phyloP scores from a whole-genome alignment of 2,888 invertebrate species.

The Catocala sponsa region DNA sequence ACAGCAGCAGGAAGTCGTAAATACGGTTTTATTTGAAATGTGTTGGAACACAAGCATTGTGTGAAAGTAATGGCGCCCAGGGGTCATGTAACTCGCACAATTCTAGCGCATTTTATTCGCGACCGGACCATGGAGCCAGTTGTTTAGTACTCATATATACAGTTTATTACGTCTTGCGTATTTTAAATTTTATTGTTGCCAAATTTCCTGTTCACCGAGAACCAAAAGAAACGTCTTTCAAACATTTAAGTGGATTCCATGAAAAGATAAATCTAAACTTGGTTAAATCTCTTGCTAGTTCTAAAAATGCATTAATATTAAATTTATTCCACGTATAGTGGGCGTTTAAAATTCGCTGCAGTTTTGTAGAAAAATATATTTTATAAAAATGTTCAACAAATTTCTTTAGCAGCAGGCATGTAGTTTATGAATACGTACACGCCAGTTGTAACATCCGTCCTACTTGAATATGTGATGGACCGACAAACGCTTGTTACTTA shows the following conservation, averaged over 20 bases:
- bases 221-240: conserved; percentile 1
- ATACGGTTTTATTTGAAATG: conserved; percentile 78
- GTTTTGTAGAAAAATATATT: conserved; percentile 30
- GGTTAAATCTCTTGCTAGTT: not conserved
- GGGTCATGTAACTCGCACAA: conserved; percentile 67
- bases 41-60: conserved; percentile 67
- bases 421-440: conserved; percentile 42
- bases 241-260: conserved; percentile 6
- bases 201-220: conserved; percentile 15
- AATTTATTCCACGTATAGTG: not conserved
- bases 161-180: conserved; percentile 34
- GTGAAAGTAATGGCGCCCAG: conserved; percentile 70
- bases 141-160: conserved; percentile 42
- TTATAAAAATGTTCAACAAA: conserved; percentile 38
- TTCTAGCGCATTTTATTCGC: conserved; percentile 67
- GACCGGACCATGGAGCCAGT: conserved; percentile 46
- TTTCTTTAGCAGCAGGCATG: conserved; percentile 29
- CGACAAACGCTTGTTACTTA: conserved; percentile 38
- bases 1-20: conserved; percentile 69
- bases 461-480: conserved; percentile 47
- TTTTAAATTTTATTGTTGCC: conserved; percentile 26
- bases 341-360: conserved; percentile 17
- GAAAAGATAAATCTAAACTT: too few relatives aligned
- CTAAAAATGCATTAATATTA: not conserved
- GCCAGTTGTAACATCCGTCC: conserved; percentile 44